Evolutionary conservation across 2,888 invertebrate species (phyloP), one percentile per base, ranked within the genome.

Genomic region (Caenorhabditis panamensis): DNA sequence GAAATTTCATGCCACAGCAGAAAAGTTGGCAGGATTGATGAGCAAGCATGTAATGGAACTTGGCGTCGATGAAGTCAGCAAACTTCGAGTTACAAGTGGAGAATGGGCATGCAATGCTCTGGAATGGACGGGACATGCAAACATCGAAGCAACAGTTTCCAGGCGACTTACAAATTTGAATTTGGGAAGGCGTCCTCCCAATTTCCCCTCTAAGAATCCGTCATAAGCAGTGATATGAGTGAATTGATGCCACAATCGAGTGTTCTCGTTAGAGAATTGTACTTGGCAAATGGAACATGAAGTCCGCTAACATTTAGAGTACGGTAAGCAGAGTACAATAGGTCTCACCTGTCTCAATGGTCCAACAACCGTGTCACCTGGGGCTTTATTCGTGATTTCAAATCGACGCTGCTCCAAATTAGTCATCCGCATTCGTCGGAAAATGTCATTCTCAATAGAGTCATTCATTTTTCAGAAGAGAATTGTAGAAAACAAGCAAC

Each of bases 161-260:
- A 13, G 53, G 4, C 26, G 13, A 59, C 59, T 37, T 13, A 59
- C 59, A 16, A 59, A 59, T 9, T 59, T 41, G 41, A 59, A 59
- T 5, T 20, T 4, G 1, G 59, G 59, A 3, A 59, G 41, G n/a
- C n/a, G n/a, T n/a, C n/a, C 1, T 22, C 13, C 6, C 24, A 9
- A 9, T 31, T 28, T 67, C 22, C 22, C 20, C 20, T 58, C 49
- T n/a, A 67, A 18, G 22, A 67, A 67, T 9, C 67, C 67, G 28
- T 20, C 31, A 22, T 67, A 67, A 1, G 36, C 47, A 20, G 56
- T 41, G 6, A 31, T 13, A 20, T 67, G 67, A 5, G 22, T 22
- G 9, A 56, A 67, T 31, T 67, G 67, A n/a, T 67, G 67, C 67
- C 67, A 67, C 1, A 58, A n/a, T 1, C 56, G 51, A 26, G 1